These are phyloP conservation scores for Chinchilla lanigera DNA, from an alignment of 2,113 vertebrate species.

Conservation along the genomic window DNA sequence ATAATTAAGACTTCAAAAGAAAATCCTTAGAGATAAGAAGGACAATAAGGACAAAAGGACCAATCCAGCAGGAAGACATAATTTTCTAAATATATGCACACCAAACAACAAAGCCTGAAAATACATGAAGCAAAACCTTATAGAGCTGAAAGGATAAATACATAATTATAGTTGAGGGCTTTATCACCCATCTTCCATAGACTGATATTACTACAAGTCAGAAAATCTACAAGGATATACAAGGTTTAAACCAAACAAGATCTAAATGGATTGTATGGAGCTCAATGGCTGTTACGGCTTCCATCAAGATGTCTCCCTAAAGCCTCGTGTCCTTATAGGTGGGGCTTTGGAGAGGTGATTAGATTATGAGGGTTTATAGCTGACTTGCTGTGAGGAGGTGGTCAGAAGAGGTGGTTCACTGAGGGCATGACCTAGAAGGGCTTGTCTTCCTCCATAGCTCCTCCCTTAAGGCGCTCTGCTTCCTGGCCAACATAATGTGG, in stretches of 20 bases:
- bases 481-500: neutral
- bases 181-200: neutral
- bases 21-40: neutral
- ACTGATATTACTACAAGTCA: neutral
- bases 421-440: neutral
- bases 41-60: neutral
- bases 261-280: neutral
- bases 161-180: neutral
- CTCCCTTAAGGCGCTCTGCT: neutral
- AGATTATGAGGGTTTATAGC: neutral
- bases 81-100: neutral
- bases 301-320: neutral
- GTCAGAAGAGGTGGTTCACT: neutral
- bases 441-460: neutral
- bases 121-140: neutral
- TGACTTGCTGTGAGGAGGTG: neutral
- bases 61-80: neutral
- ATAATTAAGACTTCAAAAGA: neutral
- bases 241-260: neutral
- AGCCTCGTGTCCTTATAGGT: neutral
- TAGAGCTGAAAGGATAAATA: neutral
- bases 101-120: neutral
- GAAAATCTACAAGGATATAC: neutral
- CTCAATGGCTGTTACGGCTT: neutral
- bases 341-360: neutral